phyloP scores from a whole-genome alignment of 2,797 vertebrate genomes.

The Astyanax mexicanus region DNA sequence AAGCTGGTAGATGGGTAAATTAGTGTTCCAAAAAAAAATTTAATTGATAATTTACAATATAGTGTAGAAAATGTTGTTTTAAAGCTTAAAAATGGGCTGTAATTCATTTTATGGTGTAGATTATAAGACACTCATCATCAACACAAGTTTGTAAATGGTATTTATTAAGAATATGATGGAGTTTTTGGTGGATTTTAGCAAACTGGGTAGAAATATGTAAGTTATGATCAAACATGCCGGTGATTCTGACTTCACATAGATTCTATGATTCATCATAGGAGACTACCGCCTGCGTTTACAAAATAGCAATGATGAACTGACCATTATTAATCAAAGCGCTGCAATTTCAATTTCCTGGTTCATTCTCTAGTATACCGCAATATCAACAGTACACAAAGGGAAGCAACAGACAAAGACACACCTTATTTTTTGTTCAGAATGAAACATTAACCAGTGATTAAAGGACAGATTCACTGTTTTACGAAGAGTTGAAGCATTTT shows the following conservation, averaged over 20 bases:
- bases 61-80: not conserved
- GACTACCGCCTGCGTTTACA: conserved; percentile 43
- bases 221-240: conserved; percentile 72
- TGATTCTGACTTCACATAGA: conserved; percentile 62
- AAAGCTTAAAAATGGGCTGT: not conserved
- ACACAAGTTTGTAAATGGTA: conserved; percentile 68
- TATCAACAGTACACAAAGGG: conserved; percentile 46
- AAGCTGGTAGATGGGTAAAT: too few species aligned
- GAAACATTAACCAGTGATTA: conserved; percentile 6
- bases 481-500: too few species aligned
- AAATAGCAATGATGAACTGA: conserved; percentile 60
- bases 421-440: conserved; percentile 46
- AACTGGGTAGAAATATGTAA: conserved; percentile 79
- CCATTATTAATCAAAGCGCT: conserved; percentile 42
- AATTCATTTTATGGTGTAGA: not conserved
- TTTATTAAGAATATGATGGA: conserved; percentile 70
- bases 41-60: not conserved
- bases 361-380: not conserved
- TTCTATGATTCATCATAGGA: conserved; percentile 50
- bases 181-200: conserved; percentile 70
- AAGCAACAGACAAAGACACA: conserved; percentile 46
- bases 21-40: too few species aligned
- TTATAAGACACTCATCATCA: not conserved
- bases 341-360: not conserved
- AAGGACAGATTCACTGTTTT: not conserved